Percentiles rank a stretch among this genome's conserved stretches.
These are phyloP conservation scores for Aurelia aurita DNA, from an alignment of 30 jellyfish, hydroid and myxozoan genomes.

Conservation along the genomic window DNA sequence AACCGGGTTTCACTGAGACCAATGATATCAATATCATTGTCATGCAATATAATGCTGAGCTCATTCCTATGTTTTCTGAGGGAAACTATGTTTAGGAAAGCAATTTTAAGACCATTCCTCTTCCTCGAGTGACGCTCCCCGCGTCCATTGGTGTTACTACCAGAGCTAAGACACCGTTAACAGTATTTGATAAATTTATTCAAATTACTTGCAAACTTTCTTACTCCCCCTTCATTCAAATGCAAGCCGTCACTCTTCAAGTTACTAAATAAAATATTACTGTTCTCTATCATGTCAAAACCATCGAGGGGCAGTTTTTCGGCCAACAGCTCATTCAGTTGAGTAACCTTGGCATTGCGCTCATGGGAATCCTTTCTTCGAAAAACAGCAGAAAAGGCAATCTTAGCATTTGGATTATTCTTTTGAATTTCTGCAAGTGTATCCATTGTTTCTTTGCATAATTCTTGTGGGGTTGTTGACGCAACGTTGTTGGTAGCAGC, in stretches of 20 bases:
- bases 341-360: constrained; percentile 38
- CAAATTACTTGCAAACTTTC: constrained; percentile 33
- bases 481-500: constrained; percentile 58
- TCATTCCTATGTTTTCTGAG: too few relatives aligned
- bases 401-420: constrained; percentile 28
- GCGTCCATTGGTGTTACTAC: background rate
- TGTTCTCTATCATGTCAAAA: constrained; percentile 26
- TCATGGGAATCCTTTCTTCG: constrained; percentile 41
- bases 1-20: too few relatives aligned
- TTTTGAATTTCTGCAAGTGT: constrained; percentile 8
- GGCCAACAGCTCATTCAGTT: constrained; percentile 9
- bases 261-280: constrained; percentile 9
- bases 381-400: constrained; percentile 37
- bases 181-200: constrained; percentile 29
- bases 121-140: constrained; percentile 18
- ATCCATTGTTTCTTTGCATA: constrained; percentile 10
- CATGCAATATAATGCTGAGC: too few relatives aligned
- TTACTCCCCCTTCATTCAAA: constrained; percentile 34
- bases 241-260: constrained; percentile 33
- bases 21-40: too few relatives aligned
- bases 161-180: constrained; percentile 24
- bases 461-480: constrained; percentile 19
- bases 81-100: too few relatives aligned
- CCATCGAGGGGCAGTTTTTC: constrained; percentile 35
- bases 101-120: too few relatives aligned